Percentiles rank a stretch among this genome's conserved stretches.
These are phyloP conservation scores for Cecidostiba fungosa DNA, from an alignment of 2,888 invertebrate species.

Conservation along the genomic window DNA sequence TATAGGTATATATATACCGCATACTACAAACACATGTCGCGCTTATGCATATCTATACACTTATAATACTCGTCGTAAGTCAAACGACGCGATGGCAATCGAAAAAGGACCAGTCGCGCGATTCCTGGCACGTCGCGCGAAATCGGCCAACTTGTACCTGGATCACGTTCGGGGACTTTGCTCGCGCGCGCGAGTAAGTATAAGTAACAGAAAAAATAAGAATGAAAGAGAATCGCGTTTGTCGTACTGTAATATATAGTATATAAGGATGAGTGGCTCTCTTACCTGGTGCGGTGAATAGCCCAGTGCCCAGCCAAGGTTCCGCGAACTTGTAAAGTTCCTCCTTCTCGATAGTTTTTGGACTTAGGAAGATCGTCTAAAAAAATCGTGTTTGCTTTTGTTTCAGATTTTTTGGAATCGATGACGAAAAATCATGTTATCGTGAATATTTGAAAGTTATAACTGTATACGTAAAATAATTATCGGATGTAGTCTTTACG, in stretches of 20 bases:
- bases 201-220: not conserved
- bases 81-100: slow-evolving; percentile 3
- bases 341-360: slow-evolving; percentile 70
- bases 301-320: slow-evolving; percentile 71
- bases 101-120: not conserved
- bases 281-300: slow-evolving; percentile 71
- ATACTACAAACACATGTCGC: too few species aligned
- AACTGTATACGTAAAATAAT: too few species aligned
- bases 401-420: too few species aligned
- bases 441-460: too few species aligned
- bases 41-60: too few species aligned
- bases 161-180: slow-evolving; percentile 65
- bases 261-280: slow-evolving; percentile 19
- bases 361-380: slow-evolving; percentile 68
- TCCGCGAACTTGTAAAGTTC: slow-evolving; percentile 67
- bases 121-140: slow-evolving; percentile 53
- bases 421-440: too few species aligned
- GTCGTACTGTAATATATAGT: not conserved
- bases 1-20: not conserved
- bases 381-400: not conserved
- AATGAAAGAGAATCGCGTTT: not conserved
- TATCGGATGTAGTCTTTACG: too few species aligned
- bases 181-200: not conserved
- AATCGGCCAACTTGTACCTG: slow-evolving; percentile 67
- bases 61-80: too few species aligned